A percentile compares a stretch with the other conserved stretches of the same genome.
Evolutionary conservation across 2,113 vertebrate species (phyloP).

Genomic region (Atractosteus spatula): DNA sequence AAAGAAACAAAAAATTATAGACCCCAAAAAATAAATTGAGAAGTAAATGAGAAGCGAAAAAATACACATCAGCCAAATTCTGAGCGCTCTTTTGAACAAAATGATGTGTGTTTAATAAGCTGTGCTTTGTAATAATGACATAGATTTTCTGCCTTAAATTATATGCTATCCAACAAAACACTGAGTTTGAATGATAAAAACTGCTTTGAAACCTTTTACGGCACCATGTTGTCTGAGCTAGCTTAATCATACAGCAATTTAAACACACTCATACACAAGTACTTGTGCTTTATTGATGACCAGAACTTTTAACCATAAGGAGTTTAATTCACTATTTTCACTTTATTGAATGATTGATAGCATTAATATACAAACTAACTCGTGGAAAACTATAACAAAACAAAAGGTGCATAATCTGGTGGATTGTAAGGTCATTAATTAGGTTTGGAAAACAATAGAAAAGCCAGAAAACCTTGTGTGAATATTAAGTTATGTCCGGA

Average conservation of each 20-base stretch:
- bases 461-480: too few relatives aligned
- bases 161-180: conserved; percentile 34
- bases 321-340: too few relatives aligned
- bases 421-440: too few relatives aligned
- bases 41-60: neutral
- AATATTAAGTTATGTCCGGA: too few relatives aligned
- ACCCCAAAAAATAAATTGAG: conserved; percentile 8
- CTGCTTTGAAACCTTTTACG: conserved; percentile 34
- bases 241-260: conserved; percentile 32
- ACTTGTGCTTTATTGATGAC: too few relatives aligned
- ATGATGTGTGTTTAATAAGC: conserved; percentile 25
- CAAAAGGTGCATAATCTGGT: too few relatives aligned
- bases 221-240: conserved; percentile 38
- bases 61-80: conserved; percentile 16
- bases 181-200: conserved; percentile 31
- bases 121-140: conserved; percentile 35
- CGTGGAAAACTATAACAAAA: too few relatives aligned
- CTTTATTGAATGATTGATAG: too few relatives aligned
- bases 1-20: conserved; percentile 3
- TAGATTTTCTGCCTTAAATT: conserved; percentile 34
- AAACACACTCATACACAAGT: conserved; percentile 10
- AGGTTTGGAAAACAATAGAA: too few relatives aligned
- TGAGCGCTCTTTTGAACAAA: conserved; percentile 16
- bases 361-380: too few relatives aligned
- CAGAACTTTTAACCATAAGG: too few relatives aligned